Evolutionary conservation across 1,140 invertebrate species (phyloP).

Genomic region (Cyclina sinensis): DNA sequence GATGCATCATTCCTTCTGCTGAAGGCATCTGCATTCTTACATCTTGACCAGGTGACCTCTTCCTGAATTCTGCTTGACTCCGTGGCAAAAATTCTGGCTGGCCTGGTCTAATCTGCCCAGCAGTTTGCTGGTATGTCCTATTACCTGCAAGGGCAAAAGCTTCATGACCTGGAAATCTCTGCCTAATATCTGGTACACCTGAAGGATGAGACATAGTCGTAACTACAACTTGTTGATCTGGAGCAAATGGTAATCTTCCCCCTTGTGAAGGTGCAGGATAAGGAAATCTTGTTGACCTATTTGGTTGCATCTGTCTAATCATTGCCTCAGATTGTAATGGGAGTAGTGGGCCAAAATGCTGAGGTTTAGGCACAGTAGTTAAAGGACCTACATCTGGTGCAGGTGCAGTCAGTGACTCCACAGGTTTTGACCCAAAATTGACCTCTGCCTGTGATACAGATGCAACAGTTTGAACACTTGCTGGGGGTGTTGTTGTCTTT

Average conservation of each 20-base stretch:
- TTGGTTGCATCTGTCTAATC: neutral
- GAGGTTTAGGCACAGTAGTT: slow-evolving; percentile 47
- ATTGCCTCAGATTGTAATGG: neutral
- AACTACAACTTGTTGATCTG: neutral
- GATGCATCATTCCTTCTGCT: neutral
- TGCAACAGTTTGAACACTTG: neutral
- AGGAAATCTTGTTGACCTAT: neutral
- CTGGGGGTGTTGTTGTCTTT: neutral
- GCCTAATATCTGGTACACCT: slow-evolving; percentile 15
- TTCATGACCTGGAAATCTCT: slow-evolving; percentile 12
- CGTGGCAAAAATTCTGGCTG: neutral
- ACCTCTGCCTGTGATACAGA: neutral
- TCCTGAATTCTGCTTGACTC: slow-evolving; percentile 24
- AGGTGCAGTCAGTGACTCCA: neutral
- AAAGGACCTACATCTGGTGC: neutral
- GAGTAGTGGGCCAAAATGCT: slow-evolving; percentile 50
- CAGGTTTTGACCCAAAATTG: neutral
- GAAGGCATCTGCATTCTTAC: neutral
- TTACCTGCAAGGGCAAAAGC: neutral
- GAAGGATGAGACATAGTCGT: neutral
- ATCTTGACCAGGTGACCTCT: slow-evolving; percentile 38
- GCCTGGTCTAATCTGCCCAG: neutral
- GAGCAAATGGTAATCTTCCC: neutral
- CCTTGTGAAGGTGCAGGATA: neutral
- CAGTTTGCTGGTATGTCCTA: neutral